These are phyloP conservation scores for Cichlasoma orientale DNA, from an alignment of 2,797 vertebrate species.

Conservation along the genomic window DNA sequence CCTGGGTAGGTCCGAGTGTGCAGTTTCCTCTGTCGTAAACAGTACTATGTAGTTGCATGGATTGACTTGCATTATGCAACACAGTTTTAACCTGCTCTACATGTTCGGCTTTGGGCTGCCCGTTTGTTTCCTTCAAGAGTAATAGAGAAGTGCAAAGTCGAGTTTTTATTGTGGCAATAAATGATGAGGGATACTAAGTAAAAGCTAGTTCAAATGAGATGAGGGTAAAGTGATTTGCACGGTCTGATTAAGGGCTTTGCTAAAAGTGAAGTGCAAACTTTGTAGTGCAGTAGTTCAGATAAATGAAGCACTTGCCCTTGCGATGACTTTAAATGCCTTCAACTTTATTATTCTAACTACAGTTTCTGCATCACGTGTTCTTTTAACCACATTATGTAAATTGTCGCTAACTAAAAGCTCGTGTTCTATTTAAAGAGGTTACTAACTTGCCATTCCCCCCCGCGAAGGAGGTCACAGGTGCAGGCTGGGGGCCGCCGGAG, in stretches of 20 bases:
- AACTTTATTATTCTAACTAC: conserved; percentile 29
- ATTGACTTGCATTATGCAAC: background rate
- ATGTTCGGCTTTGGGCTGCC: conserved; percentile 14
- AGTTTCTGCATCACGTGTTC: conserved; percentile 19
- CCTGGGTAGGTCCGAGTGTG: conserved; percentile 83
- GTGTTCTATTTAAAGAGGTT: background rate
- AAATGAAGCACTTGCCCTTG: background rate
- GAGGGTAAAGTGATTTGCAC: background rate
- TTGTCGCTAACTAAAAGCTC: background rate
- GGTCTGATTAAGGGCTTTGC: background rate
- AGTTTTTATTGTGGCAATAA: background rate
- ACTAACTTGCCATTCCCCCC: background rate
- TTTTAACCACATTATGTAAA: conserved; percentile 16
- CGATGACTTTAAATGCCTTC: background rate
- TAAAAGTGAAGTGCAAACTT: background rate
- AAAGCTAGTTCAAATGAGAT: background rate
- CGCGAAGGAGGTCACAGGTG: no score
- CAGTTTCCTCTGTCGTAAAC: background rate
- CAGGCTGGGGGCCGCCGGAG: no score
- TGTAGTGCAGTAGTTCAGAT: background rate
- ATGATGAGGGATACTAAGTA: background rate
- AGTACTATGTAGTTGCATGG: background rate
- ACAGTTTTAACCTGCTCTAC: conserved; percentile 17
- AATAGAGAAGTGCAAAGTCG: background rate
- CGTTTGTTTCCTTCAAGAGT: background rate